Evolutionary conservation across 1,140 invertebrate species (phyloP), one percentile per base, ranked within the genome.

Genomic region (Scaptomyza montana): DNA sequence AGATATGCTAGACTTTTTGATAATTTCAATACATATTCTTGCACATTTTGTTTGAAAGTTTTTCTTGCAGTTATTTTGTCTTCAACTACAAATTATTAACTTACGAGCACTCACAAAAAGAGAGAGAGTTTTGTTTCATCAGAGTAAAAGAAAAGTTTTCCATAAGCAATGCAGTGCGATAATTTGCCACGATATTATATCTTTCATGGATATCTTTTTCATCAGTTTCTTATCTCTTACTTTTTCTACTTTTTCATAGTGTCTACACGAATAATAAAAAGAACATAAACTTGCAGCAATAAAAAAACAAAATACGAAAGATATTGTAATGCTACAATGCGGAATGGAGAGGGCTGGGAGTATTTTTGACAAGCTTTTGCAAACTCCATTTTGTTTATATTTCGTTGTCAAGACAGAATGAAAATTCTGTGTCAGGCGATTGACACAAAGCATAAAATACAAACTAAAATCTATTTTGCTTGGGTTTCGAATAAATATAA

Each of bases 121-220:
- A 25, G 21, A 72, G 75, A 65, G 64, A 71, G 68, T 68, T 73
- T 61, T 78, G 51, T 21, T 59, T 54, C 41, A 7, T 64, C 47
- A 45, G 41, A 60, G 66, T 59, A 67, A 59, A 69, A 67, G 54
- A 73, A 84, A 84, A 76, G 54, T 79, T 84, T 79, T 76, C 54
- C 66, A 65, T 72, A 80, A 84, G 80, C 80, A 69, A 76, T 80
- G 75, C 75, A 72, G 66, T 76, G 74, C 71, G 63, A 86, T 72
- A 85, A 87, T 85, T 87, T 87, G 74, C 70, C 71, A 61, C 78
- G 74, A 36, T 71, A 84, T 74, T 77, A 74, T 85, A 70, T 86
- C 16, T 16, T 70, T 68, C 59, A 62, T 69, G 64, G 49, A 80
- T 80, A 84, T 80, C 73, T 76, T 63, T 77, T 30, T 33, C 33